A percentile compares a stretch with the other conserved stretches of the same genome.
Conservation (phyloP, 2,888 invertebrate genomes). For the Caenorhabditis sp. region DNA sequence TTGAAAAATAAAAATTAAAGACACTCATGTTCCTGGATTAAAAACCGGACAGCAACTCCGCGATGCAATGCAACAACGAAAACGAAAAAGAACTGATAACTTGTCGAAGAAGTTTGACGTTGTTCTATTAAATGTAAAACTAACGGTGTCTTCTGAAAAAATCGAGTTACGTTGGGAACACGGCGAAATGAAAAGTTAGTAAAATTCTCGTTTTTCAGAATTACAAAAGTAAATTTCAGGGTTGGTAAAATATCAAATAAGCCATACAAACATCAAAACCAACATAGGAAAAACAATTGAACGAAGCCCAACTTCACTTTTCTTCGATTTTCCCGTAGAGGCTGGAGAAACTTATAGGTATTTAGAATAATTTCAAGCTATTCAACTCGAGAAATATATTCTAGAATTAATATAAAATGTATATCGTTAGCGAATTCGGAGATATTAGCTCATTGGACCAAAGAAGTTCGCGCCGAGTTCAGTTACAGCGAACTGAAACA, state of each 20-base stretch:
- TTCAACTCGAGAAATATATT: not conserved
- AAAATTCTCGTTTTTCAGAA: conserved; percentile 8
- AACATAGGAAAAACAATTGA: conserved; percentile 5
- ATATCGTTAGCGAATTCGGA: not conserved
- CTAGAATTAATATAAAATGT: conserved; percentile 21
- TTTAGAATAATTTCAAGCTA: not conserved
- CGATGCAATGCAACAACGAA: conserved; percentile 11
- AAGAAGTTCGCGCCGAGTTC: conserved; percentile 46
- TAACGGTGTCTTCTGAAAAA: conserved; percentile 24
- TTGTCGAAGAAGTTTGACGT: conserved; percentile 3
- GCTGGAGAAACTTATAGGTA: conserved; percentile 21
- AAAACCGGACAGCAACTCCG: conserved; percentile 26
- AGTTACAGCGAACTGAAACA: conserved; percentile 33
- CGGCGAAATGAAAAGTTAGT: conserved; percentile 10
- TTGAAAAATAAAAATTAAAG: conserved; percentile 12
- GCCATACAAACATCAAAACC: not conserved
- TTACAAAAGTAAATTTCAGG: not conserved
- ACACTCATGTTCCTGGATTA: conserved; percentile 34
- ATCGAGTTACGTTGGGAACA: conserved; percentile 30
- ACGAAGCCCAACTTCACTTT: not conserved
- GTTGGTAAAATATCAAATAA: conserved; percentile 11
- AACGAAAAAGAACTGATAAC: conserved; percentile 1
- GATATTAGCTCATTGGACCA: conserved; percentile 16
- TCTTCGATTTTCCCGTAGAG: conserved; percentile 10
- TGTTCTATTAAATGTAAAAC: not conserved